phyloP scores from a whole-genome alignment of 2,888 invertebrate species.

The Sphaerophoria taeniata region DNA sequence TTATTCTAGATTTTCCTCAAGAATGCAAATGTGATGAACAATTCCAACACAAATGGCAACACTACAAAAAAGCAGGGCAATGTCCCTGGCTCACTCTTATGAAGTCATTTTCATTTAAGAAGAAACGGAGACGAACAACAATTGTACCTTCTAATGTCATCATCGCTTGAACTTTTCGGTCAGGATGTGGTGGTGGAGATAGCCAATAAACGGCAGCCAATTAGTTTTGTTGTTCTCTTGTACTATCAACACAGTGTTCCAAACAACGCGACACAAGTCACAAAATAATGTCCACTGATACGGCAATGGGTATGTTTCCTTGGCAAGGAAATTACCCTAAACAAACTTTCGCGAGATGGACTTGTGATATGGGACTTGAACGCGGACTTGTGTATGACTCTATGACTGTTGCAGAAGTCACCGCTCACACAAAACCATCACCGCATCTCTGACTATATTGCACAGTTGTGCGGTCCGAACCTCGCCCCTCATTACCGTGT shows the following conservation, averaged over 20 bases:
- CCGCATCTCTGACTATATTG: not conserved
- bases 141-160: conserved; percentile 68
- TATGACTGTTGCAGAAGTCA: not conserved
- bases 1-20: too few species aligned
- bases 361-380: conserved; percentile 52
- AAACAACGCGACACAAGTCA: conserved; percentile 22
- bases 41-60: conserved; percentile 11
- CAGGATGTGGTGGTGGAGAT: conserved; percentile 62
- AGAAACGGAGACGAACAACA: conserved; percentile 42
- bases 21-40: not conserved
- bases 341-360: conserved; percentile 73
- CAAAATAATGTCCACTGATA: conserved; percentile 66
- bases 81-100: conserved; percentile 52
- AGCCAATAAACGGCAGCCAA: conserved; percentile 68
- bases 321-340: conserved; percentile 70
- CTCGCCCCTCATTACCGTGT: not conserved
- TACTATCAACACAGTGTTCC: conserved; percentile 55
- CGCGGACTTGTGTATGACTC: conserved; percentile 3
- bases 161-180: conserved; percentile 66
- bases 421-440: not conserved
- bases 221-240: conserved; percentile 69
- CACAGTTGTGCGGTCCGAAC: not conserved
- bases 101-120: conserved; percentile 61
- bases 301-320: conserved; percentile 66
- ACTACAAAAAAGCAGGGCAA: conserved; percentile 10